Conservation (phyloP, 2,888 invertebrate species). For the Parochlus steinenii region DNA sequence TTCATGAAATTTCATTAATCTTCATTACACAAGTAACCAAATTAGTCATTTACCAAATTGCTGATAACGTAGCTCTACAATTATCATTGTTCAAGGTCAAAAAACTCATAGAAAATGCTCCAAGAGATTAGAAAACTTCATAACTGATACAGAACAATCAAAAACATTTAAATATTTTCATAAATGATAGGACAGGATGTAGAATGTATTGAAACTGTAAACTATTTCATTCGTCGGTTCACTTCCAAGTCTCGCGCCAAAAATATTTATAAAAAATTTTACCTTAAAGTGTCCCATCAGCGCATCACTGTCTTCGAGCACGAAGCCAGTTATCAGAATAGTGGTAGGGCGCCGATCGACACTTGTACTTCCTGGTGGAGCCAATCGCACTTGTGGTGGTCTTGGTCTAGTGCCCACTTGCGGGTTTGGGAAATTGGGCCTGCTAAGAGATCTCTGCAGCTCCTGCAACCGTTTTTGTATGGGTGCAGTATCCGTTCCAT, state of each 20-base stretch:
- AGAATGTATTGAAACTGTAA: no score
- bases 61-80: no score
- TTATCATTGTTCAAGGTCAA: no score
- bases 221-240: no score
- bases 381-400: conserved; percentile 21
- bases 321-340: conserved; percentile 74
- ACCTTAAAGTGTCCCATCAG: conserved; percentile 74
- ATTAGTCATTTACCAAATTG: no score
- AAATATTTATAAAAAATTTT: no score
- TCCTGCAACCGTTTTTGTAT: conserved; percentile 62
- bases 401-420: conserved; percentile 13
- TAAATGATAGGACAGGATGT: no score
- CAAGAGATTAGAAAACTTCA: background rate
- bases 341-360: conserved; percentile 79
- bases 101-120: background rate
- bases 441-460: conserved; percentile 32
- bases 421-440: conserved; percentile 16
- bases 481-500: conserved; percentile 71
- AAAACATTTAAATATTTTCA: background rate
- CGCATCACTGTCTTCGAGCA: conserved; percentile 63
- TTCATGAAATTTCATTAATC: background rate
- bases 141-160: no score
- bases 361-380: conserved; percentile 30
- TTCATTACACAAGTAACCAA: background rate
- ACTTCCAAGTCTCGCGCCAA: no score